Percentiles rank a stretch among this genome's conserved stretches.
phyloP scores from a whole-genome alignment of 2,113 vertebrate genomes.

The Cariama cristata region DNA sequence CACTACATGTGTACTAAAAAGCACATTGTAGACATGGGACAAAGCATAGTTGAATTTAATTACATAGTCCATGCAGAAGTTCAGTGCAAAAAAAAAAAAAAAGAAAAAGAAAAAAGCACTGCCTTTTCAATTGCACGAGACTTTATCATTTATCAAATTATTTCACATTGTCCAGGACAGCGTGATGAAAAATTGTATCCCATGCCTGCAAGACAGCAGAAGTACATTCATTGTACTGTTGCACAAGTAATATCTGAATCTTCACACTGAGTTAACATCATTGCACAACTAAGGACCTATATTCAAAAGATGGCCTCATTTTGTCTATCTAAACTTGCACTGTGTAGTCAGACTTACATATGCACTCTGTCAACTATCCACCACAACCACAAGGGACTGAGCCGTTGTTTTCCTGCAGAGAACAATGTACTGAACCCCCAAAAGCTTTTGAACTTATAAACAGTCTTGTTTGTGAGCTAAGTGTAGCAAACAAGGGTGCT shows the following conservation, averaged over 20 bases:
- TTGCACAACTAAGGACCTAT: neutral
- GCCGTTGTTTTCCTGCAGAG: neutral
- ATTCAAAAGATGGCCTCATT: neutral
- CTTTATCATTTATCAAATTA: conserved; percentile 20
- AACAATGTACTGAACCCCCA: neutral
- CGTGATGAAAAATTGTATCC: neutral
- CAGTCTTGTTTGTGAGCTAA: neutral
- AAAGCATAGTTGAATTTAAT: neutral
- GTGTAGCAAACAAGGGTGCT: neutral
- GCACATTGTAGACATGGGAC: neutral
- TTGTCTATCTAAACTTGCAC: neutral
- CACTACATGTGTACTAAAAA: neutral
- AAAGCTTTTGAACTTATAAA: neutral
- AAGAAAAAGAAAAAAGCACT: neutral
- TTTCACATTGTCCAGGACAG: neutral
- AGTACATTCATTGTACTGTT: neutral
- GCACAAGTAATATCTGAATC: neutral
- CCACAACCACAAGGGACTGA: neutral
- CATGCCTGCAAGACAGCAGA: neutral
- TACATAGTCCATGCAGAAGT: neutral
- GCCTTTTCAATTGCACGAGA: neutral
- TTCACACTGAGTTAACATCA: neutral
- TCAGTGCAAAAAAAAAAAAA: neutral
- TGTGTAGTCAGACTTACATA: neutral
- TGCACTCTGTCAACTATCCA: neutral